phyloP scores from a whole-genome alignment of 2,888 invertebrate species.

The Flexamia atlantica region DNA sequence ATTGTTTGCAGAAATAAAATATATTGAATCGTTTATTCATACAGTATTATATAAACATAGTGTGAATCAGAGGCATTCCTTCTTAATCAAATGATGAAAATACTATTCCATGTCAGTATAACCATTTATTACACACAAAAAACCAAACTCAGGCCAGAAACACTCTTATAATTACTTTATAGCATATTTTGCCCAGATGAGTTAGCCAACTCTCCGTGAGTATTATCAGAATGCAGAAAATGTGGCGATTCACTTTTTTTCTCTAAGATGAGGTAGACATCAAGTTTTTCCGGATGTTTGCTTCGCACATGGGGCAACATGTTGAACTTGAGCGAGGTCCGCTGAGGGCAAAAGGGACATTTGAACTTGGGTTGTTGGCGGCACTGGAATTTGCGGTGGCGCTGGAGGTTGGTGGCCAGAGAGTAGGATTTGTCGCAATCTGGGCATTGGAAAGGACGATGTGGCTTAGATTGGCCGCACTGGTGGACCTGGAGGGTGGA shows the following conservation, averaged over 20 bases:
- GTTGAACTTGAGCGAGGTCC: conserved; percentile 66
- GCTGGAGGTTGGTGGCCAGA: conserved; percentile 65
- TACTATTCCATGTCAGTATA: too few species aligned
- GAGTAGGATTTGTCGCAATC: conserved; percentile 71
- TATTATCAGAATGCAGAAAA: not conserved
- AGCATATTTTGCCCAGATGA: too few species aligned
- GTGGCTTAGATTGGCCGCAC: conserved; percentile 69
- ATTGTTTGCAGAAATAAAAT: too few species aligned
- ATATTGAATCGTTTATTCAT: too few species aligned
- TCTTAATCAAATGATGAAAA: too few species aligned
- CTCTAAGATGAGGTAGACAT: not conserved
- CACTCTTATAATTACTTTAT: too few species aligned
- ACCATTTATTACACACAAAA: too few species aligned
- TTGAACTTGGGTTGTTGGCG: conserved; percentile 70
- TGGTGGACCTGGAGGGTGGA: conserved; percentile 69
- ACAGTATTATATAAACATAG: too few species aligned
- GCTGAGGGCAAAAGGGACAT: conserved; percentile 69
- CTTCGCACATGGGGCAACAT: conserved; percentile 67
- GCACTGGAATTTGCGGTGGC: conserved; percentile 71
- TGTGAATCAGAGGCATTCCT: too few species aligned
- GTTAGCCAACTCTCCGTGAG: not conserved
- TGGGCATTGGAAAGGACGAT: conserved; percentile 69
- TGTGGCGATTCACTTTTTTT: not conserved
- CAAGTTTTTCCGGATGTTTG: conserved; percentile 27
- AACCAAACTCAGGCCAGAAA: too few species aligned